Base-by-base conservation (phyloP, 2,888 invertebrate species). In the Alcis repandata region DNA sequence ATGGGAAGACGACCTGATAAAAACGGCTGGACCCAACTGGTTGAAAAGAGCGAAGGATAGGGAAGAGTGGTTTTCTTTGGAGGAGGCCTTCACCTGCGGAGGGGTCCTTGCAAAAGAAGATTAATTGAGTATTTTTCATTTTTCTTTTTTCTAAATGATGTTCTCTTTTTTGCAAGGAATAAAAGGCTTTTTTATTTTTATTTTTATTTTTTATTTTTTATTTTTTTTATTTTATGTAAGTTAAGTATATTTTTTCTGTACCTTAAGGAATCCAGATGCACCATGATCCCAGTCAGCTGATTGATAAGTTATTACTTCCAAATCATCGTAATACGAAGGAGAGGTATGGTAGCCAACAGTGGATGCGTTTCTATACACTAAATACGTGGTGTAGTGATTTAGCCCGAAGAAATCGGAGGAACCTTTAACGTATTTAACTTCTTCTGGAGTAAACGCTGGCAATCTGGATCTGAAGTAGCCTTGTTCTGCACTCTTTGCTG, bases 321-420 rank as follows among this genome's bases (percentile, higher is more conserved):
- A 6, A 36, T 68, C 68, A 36, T 68, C 64, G 10, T 45, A 49
- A n/a, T 51, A 61, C 2, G 61, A 68, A 10, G 68, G 68, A 40
- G 49, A 46, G 0, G 13, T 40, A 10, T 61, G 56, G 33, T 56
- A 46, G 2, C 58, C 45, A 2, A 27, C 17, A 7, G 49, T 56
- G 9, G 68, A 68, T n/a, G 54, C 68, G 36, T 68, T 68, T 51
- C 58, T 65, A 1, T 83, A 88, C 9, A 80, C 83, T 60, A 94
- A 71, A 63, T 79, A 82, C 2, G 93, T 84, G 0, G 95, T 94
- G 79, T 96, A 96, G 60, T 95, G 92, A 74, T 96, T 96, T 32
- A 96, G 79, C 13, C 95, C 96, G 66, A 96, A 92, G 85, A 95
- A 96, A 78, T 96, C 96, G 1, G 93, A 89, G 1, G 77, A 66